These are phyloP conservation scores for Octopus sinensis DNA, from an alignment of 1,140 invertebrate species.

Conservation along the genomic window DNA sequence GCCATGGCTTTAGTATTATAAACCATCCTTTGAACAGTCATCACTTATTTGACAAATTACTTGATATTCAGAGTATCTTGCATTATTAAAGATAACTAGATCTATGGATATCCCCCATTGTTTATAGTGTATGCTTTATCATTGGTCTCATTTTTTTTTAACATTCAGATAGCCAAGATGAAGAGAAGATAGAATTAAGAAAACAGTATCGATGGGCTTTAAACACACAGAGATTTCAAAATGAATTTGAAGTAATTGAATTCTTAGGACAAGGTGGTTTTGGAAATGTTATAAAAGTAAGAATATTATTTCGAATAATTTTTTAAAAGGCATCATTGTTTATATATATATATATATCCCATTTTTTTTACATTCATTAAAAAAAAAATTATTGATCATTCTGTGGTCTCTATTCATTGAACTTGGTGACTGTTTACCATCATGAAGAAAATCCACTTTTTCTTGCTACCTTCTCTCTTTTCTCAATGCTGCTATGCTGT, in stretches of 20 bases:
- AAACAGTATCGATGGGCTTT: constrained; percentile 37
- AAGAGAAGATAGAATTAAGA: constrained; percentile 32
- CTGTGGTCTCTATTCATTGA: no score
- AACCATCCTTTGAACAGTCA: neutral
- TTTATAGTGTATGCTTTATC: no score
- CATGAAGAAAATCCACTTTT: no score
- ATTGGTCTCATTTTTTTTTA: neutral
- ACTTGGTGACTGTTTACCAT: no score
- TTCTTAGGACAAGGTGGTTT: constrained; percentile 90
- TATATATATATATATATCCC: no score
- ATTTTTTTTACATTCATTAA: no score
- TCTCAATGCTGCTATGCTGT: no score
- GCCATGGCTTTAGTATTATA: no score
- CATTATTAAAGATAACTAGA: neutral
- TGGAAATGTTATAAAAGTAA: constrained; percentile 90
- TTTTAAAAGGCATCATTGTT: no score
- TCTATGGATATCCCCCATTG: neutral
- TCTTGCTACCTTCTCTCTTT: no score
- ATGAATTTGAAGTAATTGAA: constrained; percentile 84
- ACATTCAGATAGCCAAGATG: neutral
- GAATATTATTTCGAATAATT: neutral
- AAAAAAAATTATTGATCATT: no score
- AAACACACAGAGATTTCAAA: constrained; percentile 57
- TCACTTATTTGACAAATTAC: neutral
- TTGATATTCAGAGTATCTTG: neutral